Evolutionary conservation across 2,113 vertebrate species (phyloP), one percentile per base, ranked within the genome.

Genomic region (Tautogolabrus adspersus): DNA sequence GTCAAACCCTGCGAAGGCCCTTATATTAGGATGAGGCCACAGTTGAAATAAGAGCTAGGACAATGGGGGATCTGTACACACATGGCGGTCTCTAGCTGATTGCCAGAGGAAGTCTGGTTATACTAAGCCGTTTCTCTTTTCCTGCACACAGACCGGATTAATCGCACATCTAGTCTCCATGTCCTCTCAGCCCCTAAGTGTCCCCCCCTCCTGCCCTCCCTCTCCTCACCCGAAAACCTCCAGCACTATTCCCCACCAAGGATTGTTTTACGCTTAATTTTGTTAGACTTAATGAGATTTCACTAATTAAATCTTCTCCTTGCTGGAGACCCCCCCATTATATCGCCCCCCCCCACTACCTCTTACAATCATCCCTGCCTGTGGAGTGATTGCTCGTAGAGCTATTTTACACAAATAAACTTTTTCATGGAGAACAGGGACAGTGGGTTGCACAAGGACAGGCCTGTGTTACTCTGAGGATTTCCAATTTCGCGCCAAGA

Each of bases 251-350:
- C 95, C 96, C 96, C 94, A 96, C 95, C 91, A 95, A 93, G 95
- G 95, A 97, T 97, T 97, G 96, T 97, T 96, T 97, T 97, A 96
- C 94, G 92, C 95, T 95, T 98, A 97, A 98, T 98, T 98, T 96
- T 95, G 94, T 98, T 98, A 96, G 95, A 95, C 95, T 96, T 98
- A 98, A 98, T 96, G 96, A 97, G 96, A 98, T 98, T 97, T 97
- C 90, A 66, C 96, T 97, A 98, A 99, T 99, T 97, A 98, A 97
- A 98, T 98, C 96, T 97, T 93, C 96, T 96, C 96, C 95, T 93
- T 90, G 95, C 94, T 92, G 92, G 95, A 95, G 93, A 93, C 91
- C 94, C 76, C 70, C 75, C 49, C 58, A 21, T 72, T 58, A 61
- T 37, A 54, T 74, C 30, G 13, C 40, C 72, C 66, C 54, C 72